These are phyloP conservation scores for human (Homo sapiens) DNA, from an alignment of 2,113 vertebrate genomes.

Conservation along the genomic window DNA sequence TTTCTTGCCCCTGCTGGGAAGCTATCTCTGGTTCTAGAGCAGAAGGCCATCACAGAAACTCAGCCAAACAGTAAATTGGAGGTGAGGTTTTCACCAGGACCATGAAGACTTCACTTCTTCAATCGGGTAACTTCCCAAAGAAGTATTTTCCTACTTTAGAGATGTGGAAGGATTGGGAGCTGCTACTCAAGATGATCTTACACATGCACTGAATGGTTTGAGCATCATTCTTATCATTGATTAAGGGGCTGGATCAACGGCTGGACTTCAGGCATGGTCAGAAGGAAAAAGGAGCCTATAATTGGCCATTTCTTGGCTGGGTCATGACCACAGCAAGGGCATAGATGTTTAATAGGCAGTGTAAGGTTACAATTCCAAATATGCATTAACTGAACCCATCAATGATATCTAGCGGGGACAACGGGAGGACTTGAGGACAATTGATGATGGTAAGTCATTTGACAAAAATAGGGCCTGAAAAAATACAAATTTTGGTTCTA, in stretches of 20 bases:
- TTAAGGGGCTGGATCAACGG: not conserved
- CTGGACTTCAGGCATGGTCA: not conserved
- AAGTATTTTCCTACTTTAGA: not conserved
- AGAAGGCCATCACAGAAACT: not conserved
- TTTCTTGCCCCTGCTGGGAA: not conserved
- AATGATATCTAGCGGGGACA: not conserved
- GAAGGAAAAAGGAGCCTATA: not conserved
- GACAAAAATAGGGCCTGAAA: not conserved
- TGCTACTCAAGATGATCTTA: not conserved
- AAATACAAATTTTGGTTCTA: not conserved
- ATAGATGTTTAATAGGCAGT: not conserved
- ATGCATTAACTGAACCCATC: not conserved
- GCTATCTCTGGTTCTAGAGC: not conserved
- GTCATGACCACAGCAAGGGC: not conserved
- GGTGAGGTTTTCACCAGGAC: not conserved
- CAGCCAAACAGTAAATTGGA: not conserved
- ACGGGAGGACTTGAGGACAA: not conserved
- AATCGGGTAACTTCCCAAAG: not conserved
- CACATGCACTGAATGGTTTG: not conserved
- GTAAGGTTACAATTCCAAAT: not conserved
- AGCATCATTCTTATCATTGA: not conserved
- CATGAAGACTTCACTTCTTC: not conserved
- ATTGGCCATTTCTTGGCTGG: not conserved
- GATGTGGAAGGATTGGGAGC: not conserved
- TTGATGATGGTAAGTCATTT: not conserved